phyloP scores from a whole-genome alignment of 2,113 vertebrate genomes.

The Tenrec ecaudatus region DNA sequence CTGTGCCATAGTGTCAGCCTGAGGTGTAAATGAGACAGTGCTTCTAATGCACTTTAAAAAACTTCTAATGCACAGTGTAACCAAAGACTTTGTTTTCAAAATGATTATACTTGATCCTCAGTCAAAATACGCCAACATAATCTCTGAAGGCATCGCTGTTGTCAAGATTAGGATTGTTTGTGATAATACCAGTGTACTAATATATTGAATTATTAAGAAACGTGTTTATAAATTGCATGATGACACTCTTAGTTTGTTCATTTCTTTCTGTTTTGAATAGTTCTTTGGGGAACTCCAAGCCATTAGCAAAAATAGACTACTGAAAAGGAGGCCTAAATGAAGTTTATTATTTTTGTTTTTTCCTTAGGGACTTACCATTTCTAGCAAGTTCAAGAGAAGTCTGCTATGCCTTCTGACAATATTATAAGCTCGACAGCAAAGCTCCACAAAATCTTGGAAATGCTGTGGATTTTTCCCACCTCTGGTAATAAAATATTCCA shows the following conservation, averaged over 20 bases:
- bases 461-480: conserved; percentile 90
- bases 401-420: conserved; percentile 89
- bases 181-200: not conserved
- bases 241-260: conserved; percentile 22
- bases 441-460: conserved; percentile 94
- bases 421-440: conserved; percentile 94
- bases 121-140: not conserved
- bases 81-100: conserved; percentile 17
- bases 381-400: conserved; percentile 91
- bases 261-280: conserved; percentile 58
- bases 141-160: not conserved
- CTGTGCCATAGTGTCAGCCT: not conserved
- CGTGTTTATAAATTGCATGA: conserved; percentile 16
- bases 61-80: not conserved
- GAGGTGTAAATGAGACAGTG: not conserved
- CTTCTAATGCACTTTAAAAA: conserved; percentile 39
- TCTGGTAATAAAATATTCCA: conserved; percentile 95
- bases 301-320: conserved; percentile 61
- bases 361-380: conserved; percentile 89
- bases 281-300: conserved; percentile 58
- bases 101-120: not conserved
- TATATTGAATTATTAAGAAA: conserved; percentile 49
- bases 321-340: conserved; percentile 37
- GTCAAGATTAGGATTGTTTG: conserved; percentile 27
- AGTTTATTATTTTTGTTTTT: conserved; percentile 66